phyloP scores from a whole-genome alignment of 2,797 vertebrate genomes.

The Enteromius anoplus region DNA sequence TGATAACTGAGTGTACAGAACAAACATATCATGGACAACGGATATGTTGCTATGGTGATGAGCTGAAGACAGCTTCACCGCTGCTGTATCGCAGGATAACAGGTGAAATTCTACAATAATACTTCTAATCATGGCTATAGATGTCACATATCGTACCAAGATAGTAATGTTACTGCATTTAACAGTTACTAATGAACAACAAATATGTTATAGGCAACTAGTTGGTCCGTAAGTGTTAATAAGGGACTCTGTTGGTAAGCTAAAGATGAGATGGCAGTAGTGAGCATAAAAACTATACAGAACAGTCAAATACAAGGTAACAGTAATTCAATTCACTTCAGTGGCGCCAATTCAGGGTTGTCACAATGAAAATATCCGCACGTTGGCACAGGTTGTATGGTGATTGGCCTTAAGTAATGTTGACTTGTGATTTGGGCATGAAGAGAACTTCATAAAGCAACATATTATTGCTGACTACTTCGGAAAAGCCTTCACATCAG shows the following conservation, averaged over 20 bases:
- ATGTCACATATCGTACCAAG: not conserved
- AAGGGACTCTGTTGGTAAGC: not conserved
- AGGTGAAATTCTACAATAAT: not conserved
- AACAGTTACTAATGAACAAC: not conserved
- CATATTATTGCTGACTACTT: not conserved
- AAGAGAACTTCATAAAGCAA: not conserved
- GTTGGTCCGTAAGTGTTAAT: not conserved
- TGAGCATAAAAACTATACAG: not conserved
- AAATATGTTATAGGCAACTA: not conserved
- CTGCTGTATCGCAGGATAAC: constrained; percentile 1
- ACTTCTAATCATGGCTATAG: not conserved
- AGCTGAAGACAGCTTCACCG: constrained; percentile 29
- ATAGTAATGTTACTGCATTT: not conserved
- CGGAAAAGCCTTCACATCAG: not conserved
- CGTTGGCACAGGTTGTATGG: not conserved
- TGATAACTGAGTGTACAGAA: constrained; percentile 17
- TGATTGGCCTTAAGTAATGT: not conserved
- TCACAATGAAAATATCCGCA: not conserved
- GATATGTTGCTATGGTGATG: constrained; percentile 51
- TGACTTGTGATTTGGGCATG: not conserved
- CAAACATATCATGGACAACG: not conserved
- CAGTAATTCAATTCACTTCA: not conserved
- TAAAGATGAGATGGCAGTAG: not conserved
- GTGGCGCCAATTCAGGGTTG: not conserved
- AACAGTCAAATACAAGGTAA: not conserved